phyloP scores from a whole-genome alignment of 2,888 invertebrate species.

The Thecocarcelia acutangulata region DNA sequence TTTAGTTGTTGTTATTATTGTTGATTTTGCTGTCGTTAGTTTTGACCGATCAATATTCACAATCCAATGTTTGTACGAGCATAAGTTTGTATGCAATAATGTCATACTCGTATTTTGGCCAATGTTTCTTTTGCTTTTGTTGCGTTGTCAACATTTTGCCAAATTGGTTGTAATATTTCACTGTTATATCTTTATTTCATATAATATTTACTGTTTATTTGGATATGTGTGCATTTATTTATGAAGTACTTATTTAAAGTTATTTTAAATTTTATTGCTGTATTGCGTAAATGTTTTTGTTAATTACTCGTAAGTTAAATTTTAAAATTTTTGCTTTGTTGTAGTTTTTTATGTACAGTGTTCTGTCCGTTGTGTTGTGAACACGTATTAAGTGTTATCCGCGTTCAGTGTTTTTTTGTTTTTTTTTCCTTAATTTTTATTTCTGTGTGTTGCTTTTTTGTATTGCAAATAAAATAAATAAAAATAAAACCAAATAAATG shows the following conservation, averaged over 20 bases:
- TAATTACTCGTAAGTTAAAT: no score
- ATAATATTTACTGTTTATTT: slow-evolving; percentile 4
- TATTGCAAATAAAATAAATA: no score
- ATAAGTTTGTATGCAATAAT: not conserved
- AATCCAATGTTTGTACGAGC: not conserved
- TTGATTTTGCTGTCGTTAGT: slow-evolving; percentile 25
- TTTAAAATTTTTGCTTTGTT: no score
- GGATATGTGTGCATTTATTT: slow-evolving; percentile 3
- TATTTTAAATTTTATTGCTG: slow-evolving; percentile 22
- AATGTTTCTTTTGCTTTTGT: slow-evolving; percentile 30
- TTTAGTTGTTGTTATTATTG: slow-evolving; percentile 11
- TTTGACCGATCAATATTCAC: slow-evolving; percentile 23
- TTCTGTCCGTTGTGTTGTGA: no score
- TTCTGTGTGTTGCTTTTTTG: no score
- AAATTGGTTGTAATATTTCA: slow-evolving; percentile 46
- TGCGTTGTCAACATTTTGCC: slow-evolving; percentile 49
- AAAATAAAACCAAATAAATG: no score
- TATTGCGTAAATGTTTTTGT: no score
- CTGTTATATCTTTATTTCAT: slow-evolving; percentile 18
- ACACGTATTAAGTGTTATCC: no score
- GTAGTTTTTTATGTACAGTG: no score
- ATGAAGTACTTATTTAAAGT: slow-evolving; percentile 30
- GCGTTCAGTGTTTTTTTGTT: no score
- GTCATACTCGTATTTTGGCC: no score
- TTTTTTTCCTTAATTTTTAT: no score